Base-by-base conservation (phyloP, 2,888 invertebrate species). In the Troides oblongomaculatus region DNA sequence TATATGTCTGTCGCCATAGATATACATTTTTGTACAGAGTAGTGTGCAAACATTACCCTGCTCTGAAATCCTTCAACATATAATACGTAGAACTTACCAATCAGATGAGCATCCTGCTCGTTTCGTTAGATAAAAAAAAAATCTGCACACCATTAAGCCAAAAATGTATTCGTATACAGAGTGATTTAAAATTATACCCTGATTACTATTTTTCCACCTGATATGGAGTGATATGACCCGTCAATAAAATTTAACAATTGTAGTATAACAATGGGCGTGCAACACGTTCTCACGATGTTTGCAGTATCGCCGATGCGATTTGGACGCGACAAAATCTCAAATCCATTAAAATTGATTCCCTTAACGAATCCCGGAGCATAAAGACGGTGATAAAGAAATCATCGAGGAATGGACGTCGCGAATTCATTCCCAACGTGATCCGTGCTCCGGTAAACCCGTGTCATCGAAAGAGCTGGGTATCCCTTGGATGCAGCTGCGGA, bases 301-400 rank as follows among this genome's bases (percentile, higher is more conserved):
- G 50, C 21, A 30, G 65, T 57, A 71, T 64, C 58, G 50, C 46
- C 18, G 60, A 56, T 30, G 18, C 46, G 67, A 58, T 62, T 39
- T 18, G 50, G 67, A 72, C 62, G 72, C 72, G 76, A 79, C 75
- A 74, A 68, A 73, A 78, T 78, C 75, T 76, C 68, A 60, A 30
- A 64, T 64, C 57, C 64, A 70, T 64, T 67, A 64, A 70, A 70
- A 67, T 64, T 61, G 56, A 70, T 64, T 68, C 73, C 71, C 74
- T 71, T 72, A 71, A 75, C 73, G 74, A 68, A 72, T 70, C 64
- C 70, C 71, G 57, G 73, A 39, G 58, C 65, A 73, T 72, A 75
- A 80, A 79, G 75, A 79, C 78, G 74, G 77, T 79, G 81, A 84
- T 84, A 80, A 86, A 85, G 84, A 84, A 83, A 83, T 84, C 81